Percentiles rank a stretch among this genome's conserved stretches.
These are phyloP conservation scores for Invenusta paracnida DNA, from an alignment of 2,888 invertebrate species.

Conservation along the genomic window DNA sequence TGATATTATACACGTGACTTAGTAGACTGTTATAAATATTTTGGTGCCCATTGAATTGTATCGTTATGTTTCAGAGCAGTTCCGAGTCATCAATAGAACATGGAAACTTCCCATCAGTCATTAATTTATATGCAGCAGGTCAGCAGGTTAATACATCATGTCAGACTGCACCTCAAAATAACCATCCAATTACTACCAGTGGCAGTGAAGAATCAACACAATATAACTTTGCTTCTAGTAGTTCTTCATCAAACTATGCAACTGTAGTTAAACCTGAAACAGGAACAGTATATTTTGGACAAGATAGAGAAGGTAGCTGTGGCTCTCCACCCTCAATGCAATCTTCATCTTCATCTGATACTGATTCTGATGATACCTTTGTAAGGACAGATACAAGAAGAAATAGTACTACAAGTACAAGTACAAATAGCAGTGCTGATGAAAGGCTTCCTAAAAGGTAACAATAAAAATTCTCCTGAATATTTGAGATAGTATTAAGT, in stretches of 20 bases:
- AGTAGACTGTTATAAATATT: neutral
- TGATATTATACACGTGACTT: neutral
- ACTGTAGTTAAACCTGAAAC: slow-evolving; percentile 15
- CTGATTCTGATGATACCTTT: slow-evolving; percentile 36
- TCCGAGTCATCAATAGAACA: slow-evolving; percentile 43
- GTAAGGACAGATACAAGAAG: slow-evolving; percentile 29
- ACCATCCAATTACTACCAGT: neutral
- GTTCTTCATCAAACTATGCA: neutral
- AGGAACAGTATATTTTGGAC: slow-evolving; percentile 36
- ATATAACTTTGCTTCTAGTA: slow-evolving; percentile 21
- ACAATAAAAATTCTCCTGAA: no score
- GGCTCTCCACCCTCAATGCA: slow-evolving; percentile 38
- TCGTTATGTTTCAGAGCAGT: slow-evolving; percentile 43
- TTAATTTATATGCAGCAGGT: slow-evolving; percentile 42
- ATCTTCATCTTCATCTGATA: slow-evolving; percentile 39
- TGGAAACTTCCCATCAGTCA: slow-evolving; percentile 42
- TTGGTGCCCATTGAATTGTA: no score
- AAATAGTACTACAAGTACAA: slow-evolving; percentile 42
- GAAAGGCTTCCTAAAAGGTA: slow-evolving; percentile 37
- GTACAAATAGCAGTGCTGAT: slow-evolving; percentile 39
- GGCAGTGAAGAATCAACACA: slow-evolving; percentile 31
- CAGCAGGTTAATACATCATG: neutral
- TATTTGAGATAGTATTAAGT: no score
- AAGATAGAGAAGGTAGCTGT: slow-evolving; percentile 43
- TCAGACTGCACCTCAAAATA: neutral